phyloP scores from a whole-genome alignment of 2,113 vertebrate genomes.

The Sander vitreus region DNA sequence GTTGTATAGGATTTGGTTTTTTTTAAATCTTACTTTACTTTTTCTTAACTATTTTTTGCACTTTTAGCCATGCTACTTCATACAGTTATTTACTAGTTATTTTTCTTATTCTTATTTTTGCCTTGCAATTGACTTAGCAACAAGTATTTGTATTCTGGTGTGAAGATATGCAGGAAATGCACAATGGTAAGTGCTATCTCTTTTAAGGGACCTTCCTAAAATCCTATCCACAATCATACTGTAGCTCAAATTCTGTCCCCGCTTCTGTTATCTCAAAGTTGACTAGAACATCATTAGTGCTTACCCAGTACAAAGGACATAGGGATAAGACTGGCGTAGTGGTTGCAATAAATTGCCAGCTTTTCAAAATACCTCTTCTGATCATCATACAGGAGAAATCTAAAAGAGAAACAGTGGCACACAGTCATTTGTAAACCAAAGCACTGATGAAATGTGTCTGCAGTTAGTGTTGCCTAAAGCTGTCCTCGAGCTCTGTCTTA shows the following conservation, averaged over 20 bases:
- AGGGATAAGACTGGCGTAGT: slow-evolving; percentile 93
- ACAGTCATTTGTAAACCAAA: not conserved
- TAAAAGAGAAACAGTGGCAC: slow-evolving; percentile 43
- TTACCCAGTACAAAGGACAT: slow-evolving; percentile 94
- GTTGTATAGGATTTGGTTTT: too few species aligned
- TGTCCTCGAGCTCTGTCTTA: slow-evolving; percentile 57
- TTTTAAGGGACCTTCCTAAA: not conserved
- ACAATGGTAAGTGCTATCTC: not conserved
- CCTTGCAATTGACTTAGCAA: too few species aligned
- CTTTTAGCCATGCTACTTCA: too few species aligned
- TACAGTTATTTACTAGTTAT: too few species aligned
- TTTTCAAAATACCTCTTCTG: slow-evolving; percentile 94
- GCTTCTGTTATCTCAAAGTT: not conserved
- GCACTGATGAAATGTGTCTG: not conserved
- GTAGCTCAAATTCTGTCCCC: not conserved
- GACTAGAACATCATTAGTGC: slow-evolving; percentile 19
- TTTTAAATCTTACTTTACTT: too few species aligned
- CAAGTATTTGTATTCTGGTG: too few species aligned
- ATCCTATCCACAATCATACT: not conserved
- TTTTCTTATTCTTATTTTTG: too few species aligned
- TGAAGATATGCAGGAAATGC: too few species aligned
- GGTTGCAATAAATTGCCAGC: slow-evolving; percentile 93
- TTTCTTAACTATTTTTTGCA: too few species aligned
- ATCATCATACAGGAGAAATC: slow-evolving; percentile 86
- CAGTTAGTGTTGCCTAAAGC: not conserved